Conservation (phyloP, 2,888 invertebrate genomes). For the Mythimna loreyi region DNA sequence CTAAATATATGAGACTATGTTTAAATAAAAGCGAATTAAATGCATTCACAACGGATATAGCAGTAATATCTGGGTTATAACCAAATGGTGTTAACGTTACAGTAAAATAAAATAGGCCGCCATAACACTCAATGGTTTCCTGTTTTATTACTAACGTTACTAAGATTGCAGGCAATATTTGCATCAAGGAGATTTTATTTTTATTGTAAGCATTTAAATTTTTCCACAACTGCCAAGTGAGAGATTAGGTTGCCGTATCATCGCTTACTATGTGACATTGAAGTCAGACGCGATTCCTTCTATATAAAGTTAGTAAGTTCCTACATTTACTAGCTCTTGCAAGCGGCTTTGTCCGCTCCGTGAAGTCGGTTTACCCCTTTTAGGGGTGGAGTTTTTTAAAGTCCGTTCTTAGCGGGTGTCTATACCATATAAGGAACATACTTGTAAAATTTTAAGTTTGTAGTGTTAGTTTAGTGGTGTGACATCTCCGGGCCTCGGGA, state of each 20-base stretch:
- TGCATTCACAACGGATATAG: slow-evolving; percentile 12
- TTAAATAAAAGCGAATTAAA: neutral
- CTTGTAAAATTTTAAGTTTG: too few species aligned
- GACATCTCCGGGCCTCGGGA: too few species aligned
- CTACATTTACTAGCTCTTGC: too few species aligned
- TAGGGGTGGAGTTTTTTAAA: too few species aligned
- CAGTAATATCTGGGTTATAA: slow-evolving; percentile 13
- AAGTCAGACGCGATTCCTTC: neutral
- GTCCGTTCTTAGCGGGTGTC: too few species aligned
- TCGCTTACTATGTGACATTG: neutral
- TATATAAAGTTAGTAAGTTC: too few species aligned
- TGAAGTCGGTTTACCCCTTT: too few species aligned
- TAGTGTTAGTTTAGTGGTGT: too few species aligned
- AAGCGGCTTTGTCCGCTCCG: too few species aligned
- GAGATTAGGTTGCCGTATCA: neutral
- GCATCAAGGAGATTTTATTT: slow-evolving; percentile 28
- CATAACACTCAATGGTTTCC: slow-evolving; percentile 37
- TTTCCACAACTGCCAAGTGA: slow-evolving; percentile 2
- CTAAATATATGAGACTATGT: too few species aligned
- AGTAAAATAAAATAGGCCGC: slow-evolving; percentile 53
- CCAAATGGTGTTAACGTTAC: slow-evolving; percentile 49
- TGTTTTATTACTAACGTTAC: slow-evolving; percentile 29
- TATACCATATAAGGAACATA: too few species aligned
- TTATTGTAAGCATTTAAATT: slow-evolving; percentile 5
- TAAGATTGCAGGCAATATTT: slow-evolving; percentile 26